Base-by-base conservation (phyloP, 2,797 vertebrate genomes). In the Sebastes iracundus region DNA sequence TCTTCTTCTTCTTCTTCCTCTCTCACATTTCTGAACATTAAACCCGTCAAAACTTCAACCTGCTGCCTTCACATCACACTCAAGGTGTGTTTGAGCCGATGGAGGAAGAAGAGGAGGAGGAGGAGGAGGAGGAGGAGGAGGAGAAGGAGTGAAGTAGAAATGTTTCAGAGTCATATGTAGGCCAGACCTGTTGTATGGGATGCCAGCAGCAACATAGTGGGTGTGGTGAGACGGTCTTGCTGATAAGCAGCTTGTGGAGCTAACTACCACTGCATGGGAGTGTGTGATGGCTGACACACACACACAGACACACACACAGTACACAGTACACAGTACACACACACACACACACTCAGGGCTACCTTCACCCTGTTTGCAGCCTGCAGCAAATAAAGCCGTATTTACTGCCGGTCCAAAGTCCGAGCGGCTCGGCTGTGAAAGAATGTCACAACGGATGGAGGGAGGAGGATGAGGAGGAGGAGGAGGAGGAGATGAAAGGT, bases 341-440 rank as follows among this genome's bases (percentile, higher is more conserved):
- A 20, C 3, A 67, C 14, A 69, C 66, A 72, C 82, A 62, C 72
- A 52, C 74, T 2, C 58, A 62, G 1, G 4, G 58, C 77, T 79
- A 77, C 79, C 83, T 82, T 85, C 90, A 85, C 83, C 88, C 86
- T 64, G 77, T 72, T 77, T 74, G 88, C 81, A 61, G 86, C 92
- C 77, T 76, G 90, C 83, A 70, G 90, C 92, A 96, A 96, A 95
- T 94, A 96, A 93, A 94, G 93, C 89, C 89, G 88, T 95, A 94
- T 96, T 96, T 96, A 95, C 95, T 82, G 92, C 67, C 55, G 89
- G 95, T 95, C 92, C 95, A 95, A 96, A 96, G 96, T 94, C 90
- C 88, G 84, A 92, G 88, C 35, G 56, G 85, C 87, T 91, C 73
- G 61, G 20, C 92, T 94, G 94, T 96, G 94, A 94, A 96, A 95